Evolutionary conservation across 2,888 invertebrate genomes (phyloP).

Genomic region (Caenorhabditis virilis): DNA sequence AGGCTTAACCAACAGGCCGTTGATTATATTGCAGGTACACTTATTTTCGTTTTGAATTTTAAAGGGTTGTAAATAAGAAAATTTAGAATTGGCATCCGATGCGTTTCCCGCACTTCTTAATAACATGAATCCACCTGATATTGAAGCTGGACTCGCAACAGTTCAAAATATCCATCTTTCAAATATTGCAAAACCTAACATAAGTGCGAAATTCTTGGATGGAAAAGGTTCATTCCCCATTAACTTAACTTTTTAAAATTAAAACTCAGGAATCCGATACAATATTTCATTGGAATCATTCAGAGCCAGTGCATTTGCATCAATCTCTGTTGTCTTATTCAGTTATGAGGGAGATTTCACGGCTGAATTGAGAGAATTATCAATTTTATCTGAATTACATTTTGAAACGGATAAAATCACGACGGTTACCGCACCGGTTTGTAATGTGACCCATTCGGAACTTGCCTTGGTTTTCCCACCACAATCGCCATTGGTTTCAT

Average conservation of each 20-base stretch:
- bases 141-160: slow-evolving; percentile 27
- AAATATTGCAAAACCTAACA: slow-evolving; percentile 47
- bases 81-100: slow-evolving; percentile 41
- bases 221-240: slow-evolving; percentile 53
- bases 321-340: slow-evolving; percentile 30
- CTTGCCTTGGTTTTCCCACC: slow-evolving; percentile 36
- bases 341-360: slow-evolving; percentile 42
- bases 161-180: slow-evolving; percentile 35
- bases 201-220: slow-evolving; percentile 53
- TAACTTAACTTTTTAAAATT: too few species aligned
- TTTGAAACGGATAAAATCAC: slow-evolving; percentile 43
- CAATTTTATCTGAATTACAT: slow-evolving; percentile 43
- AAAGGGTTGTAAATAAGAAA: background rate
- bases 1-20: slow-evolving; percentile 47
- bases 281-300: slow-evolving; percentile 38
- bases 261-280: slow-evolving; percentile 28
- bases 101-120: slow-evolving; percentile 47
- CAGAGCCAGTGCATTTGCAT: slow-evolving; percentile 29
- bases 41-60: background rate
- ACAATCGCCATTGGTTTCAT: slow-evolving; percentile 19
- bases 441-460: slow-evolving; percentile 47
- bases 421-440: slow-evolving; percentile 42
- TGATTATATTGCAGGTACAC: slow-evolving; percentile 46
- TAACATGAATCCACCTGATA: slow-evolving; percentile 43
- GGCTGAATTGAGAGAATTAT: slow-evolving; percentile 43